Conservation (phyloP, 2,113 vertebrate genomes). For the Anolis sagrei region DNA sequence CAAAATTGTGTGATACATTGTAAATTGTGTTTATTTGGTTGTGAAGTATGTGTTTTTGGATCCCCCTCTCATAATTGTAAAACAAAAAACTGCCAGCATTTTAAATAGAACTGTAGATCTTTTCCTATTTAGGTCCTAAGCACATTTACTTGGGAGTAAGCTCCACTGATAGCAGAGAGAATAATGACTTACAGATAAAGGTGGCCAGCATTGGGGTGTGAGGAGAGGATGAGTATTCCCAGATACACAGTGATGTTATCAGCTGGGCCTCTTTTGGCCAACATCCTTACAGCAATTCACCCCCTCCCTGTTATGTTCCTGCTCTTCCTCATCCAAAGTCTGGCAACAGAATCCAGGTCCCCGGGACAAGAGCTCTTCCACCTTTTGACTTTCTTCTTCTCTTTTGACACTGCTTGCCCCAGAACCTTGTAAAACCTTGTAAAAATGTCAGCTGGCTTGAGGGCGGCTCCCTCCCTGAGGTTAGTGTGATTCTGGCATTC, state of each 20-base stretch:
- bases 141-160: not conserved
- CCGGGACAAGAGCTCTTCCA: constrained; percentile 11
- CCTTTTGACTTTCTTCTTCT: constrained; percentile 24
- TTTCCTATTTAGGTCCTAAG: constrained; percentile 1
- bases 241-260: constrained; percentile 22
- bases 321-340: constrained; percentile 17
- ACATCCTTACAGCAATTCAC: constrained; percentile 5
- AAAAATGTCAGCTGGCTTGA: constrained; percentile 33
- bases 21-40: not conserved
- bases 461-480: not conserved
- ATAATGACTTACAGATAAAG: constrained; percentile 14
- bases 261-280: constrained; percentile 29
- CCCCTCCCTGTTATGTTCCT: not conserved
- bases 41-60: constrained; percentile 1
- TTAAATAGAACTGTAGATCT: not conserved
- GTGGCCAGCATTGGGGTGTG: constrained; percentile 3
- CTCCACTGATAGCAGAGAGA: not conserved
- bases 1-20: not conserved
- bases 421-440: constrained; percentile 34
- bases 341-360: constrained; percentile 30
- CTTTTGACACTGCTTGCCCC: constrained; percentile 11
- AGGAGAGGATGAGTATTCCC: constrained; percentile 29
- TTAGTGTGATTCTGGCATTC: not conserved
- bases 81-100: not conserved
- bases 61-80: too few relatives aligned